Base-by-base conservation (phyloP, 2,113 vertebrate species). In the Cheirogaleus medius region DNA sequence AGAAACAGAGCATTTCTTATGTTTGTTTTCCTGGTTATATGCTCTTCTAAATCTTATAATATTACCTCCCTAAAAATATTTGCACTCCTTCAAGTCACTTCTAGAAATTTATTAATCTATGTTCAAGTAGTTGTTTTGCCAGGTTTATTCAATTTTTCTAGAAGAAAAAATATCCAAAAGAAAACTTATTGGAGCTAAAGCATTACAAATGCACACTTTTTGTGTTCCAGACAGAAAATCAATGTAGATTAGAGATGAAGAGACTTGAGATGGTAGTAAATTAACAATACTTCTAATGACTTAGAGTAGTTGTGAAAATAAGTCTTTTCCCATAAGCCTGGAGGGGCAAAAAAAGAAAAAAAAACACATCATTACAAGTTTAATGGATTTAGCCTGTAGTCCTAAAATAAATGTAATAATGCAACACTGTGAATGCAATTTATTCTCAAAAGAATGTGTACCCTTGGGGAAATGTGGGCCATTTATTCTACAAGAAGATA, bases 221-320 rank as follows among this genome's bases (percentile, higher is more conserved):
- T 76, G 39, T 78, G 66, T 92, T 96, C 25, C 52, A 83, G 87
- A 96, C 90, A 97, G 73, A 96, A 96, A 97, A 97, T 97, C 94
- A 95, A 90, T 97, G 68, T 78, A 92, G 94, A 97, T 93, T 97
- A 96, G 88, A 85, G 39, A 88, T 71, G 81, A 94, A 94, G 73
- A 94, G n/a, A 88, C 90, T 95, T 90, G 58, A 92, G 78, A 82
- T 74, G 88, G 85, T 94, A 95, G 89, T 94, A 97, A 97, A 97
- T 97, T 97, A 97, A 94, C 93, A 96, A 42, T 94, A 91, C 93
- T 94, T 77, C 77, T 96, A 96, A 98, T 97, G 81, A 97, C 85
- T 90, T 77, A 84, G 89, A 94, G n/a, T 90, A 81, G 66, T 88
- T 82, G 23, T 95, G 94, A 96, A 96, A 97, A 94, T 97, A 86